These are phyloP conservation scores for Parus major DNA, from an alignment of 2,113 vertebrate genomes.

Conservation along the genomic window DNA sequence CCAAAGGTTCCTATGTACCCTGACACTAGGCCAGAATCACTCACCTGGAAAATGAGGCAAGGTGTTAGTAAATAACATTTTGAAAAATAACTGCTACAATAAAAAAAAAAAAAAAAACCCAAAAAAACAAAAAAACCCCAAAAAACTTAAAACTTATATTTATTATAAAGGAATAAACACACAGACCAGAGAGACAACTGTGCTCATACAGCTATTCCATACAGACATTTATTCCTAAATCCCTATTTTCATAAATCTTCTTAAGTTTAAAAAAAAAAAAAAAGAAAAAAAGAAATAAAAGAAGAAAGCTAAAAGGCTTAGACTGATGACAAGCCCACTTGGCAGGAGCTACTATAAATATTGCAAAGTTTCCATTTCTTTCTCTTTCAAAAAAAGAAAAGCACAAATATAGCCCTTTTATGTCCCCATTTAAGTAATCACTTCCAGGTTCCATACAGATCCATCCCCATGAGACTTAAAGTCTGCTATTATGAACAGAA, in stretches of 20 bases:
- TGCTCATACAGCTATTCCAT: background rate
- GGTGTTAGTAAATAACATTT: background rate
- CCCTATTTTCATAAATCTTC: background rate
- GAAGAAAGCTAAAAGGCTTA: background rate
- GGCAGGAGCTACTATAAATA: background rate
- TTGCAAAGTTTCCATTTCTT: conserved; percentile 19
- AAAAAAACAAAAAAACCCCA: background rate
- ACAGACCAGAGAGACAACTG: background rate
- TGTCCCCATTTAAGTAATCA: conserved; percentile 38
- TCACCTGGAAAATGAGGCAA: background rate
- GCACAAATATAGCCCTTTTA: conserved; percentile 7
- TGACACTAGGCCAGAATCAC: background rate
- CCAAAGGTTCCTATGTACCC: background rate
- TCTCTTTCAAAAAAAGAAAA: background rate
- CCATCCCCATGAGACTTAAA: background rate
- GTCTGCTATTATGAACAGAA: background rate
- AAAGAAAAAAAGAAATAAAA: background rate
- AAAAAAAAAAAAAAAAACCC: background rate
- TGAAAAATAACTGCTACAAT: background rate
- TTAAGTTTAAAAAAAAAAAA: background rate
- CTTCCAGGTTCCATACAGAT: conserved; percentile 20
- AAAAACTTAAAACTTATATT: background rate
- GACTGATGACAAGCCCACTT: background rate
- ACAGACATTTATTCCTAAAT: background rate
- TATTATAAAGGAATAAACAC: background rate